phyloP scores from a whole-genome alignment of 2,888 invertebrate species.

The Drosophila cracens region DNA sequence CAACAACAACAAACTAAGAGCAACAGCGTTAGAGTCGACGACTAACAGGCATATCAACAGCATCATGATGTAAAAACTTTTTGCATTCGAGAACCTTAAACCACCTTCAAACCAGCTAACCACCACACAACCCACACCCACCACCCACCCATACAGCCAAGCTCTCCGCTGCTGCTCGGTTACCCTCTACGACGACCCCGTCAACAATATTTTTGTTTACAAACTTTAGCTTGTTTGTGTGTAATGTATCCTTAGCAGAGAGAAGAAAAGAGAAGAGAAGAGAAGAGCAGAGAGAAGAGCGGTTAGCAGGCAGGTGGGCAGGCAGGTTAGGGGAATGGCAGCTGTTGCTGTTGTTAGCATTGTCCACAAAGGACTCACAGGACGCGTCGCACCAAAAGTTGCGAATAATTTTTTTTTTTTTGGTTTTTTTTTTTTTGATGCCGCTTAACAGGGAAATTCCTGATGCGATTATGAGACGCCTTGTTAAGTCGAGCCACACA shows the following conservation, averaged over 20 bases:
- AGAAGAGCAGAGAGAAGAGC: not conserved
- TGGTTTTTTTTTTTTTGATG: constrained; percentile 28
- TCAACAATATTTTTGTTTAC: constrained; percentile 81
- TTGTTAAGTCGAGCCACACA: constrained; percentile 65
- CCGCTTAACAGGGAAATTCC: constrained; percentile 73
- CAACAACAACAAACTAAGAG: constrained; percentile 15
- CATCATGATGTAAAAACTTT: constrained; percentile 82
- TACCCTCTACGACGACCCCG: constrained; percentile 47
- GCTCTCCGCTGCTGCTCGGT: not conserved
- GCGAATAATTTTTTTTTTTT: constrained; percentile 44
- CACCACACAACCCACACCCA: constrained; percentile 23
- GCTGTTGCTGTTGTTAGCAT: constrained; percentile 56
- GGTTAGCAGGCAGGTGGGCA: constrained; percentile 29
- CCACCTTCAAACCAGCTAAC: constrained; percentile 57
- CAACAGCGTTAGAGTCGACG: constrained; percentile 43
- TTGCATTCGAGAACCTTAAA: constrained; percentile 58
- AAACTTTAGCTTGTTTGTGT: constrained; percentile 79
- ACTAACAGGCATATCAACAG: constrained; percentile 71
- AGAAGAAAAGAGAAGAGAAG: not conserved
- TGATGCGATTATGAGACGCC: constrained; percentile 77
- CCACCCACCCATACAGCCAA: not conserved
- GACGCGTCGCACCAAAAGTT: constrained; percentile 68
- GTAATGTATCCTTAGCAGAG: constrained; percentile 37
- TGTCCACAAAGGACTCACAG: constrained; percentile 68
- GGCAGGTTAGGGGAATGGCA: constrained; percentile 25